These are phyloP conservation scores for Cnemophilus loriae DNA, from an alignment of 2,113 vertebrate genomes.

Conservation along the genomic window DNA sequence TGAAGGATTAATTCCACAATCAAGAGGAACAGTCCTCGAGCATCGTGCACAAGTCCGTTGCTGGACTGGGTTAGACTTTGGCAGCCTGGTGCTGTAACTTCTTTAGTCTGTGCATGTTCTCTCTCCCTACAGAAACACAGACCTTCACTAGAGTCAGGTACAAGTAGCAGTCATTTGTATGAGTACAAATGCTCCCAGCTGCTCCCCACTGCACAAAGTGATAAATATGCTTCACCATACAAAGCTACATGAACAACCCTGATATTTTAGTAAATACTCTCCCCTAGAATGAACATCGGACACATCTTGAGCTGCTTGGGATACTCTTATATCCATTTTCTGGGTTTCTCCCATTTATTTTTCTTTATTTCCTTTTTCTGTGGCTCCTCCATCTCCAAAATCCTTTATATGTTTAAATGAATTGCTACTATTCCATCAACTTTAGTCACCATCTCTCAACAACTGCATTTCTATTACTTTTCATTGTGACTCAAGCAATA, in stretches of 20 bases:
- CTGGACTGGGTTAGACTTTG: background rate
- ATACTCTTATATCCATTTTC: background rate
- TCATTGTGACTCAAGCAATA: constrained; percentile 8
- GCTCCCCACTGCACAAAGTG: background rate
- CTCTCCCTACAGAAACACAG: background rate
- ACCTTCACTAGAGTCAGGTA: background rate
- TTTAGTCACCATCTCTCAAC: constrained; percentile 7
- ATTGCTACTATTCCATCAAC: background rate
- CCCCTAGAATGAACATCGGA: background rate
- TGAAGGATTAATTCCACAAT: too few species aligned
- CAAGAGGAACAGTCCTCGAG: background rate
- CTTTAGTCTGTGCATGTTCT: background rate
- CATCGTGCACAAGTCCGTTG: background rate
- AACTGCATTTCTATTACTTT: background rate
- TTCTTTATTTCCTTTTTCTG: background rate
- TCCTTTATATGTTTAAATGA: background rate
- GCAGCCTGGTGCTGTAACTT: background rate
- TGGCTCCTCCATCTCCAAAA: constrained; percentile 25
- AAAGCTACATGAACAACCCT: constrained; percentile 11
- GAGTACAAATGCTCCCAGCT: background rate
- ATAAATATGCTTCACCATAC: constrained; percentile 15
- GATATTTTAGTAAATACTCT: constrained; percentile 37
- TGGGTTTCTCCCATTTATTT: background rate
- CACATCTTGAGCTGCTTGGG: background rate
- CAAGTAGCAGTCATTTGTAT: background rate